These are phyloP conservation scores for Sussaba pulchella DNA, from an alignment of 2,888 invertebrate genomes.

Conservation along the genomic window DNA sequence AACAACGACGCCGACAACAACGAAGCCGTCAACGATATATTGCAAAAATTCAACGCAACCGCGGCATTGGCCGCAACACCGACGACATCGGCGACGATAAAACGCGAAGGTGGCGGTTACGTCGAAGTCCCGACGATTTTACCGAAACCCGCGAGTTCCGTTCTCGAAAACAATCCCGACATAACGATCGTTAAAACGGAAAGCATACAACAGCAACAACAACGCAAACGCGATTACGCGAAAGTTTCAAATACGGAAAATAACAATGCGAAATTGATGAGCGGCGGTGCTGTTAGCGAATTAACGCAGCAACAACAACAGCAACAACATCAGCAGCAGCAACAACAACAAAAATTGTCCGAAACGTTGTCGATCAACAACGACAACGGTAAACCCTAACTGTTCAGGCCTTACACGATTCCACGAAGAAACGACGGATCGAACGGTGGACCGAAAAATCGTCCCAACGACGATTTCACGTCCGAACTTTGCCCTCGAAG, in stretches of 20 bases:
- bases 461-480: conserved; percentile 51
- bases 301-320: conserved; percentile 74
- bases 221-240: conserved; percentile 77
- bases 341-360: conserved; percentile 76
- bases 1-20: conserved; percentile 84
- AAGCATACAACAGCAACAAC: conserved; percentile 80
- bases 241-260: conserved; percentile 83
- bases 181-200: conserved; percentile 88
- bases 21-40: conserved; percentile 84
- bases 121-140: conserved; percentile 80
- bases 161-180: conserved; percentile 86
- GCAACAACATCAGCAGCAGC: too few relatives aligned
- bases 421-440: conserved; percentile 76
- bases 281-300: conserved; percentile 82
- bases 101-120: conserved; percentile 83
- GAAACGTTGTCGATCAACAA: conserved; percentile 81
- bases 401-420: conserved; percentile 83
- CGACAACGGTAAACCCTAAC: conserved; percentile 84
- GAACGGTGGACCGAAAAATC: conserved; percentile 57
- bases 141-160: conserved; percentile 81
- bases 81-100: conserved; percentile 82
- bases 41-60: conserved; percentile 83
- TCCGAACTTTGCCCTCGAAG: conserved; percentile 76
- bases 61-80: conserved; percentile 75
- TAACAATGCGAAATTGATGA: conserved; percentile 83